A percentile compares a stretch with the other conserved stretches of the same genome.
phyloP scores from a whole-genome alignment of 2,797 vertebrate species.

The Molothrus ater region DNA sequence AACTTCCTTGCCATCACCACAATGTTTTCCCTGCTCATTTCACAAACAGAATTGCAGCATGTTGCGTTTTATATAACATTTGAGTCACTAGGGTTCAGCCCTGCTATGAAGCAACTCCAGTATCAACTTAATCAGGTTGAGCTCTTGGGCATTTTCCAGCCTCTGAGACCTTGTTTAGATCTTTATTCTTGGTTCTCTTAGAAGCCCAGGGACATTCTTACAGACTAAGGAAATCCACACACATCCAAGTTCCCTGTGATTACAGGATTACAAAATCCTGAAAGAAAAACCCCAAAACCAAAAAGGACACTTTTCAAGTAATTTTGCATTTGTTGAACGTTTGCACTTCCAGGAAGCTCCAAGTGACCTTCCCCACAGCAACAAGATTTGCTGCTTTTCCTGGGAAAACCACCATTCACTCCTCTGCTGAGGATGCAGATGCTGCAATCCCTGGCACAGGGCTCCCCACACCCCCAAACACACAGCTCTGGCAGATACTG shows the following conservation, averaged over 20 bases:
- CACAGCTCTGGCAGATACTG: neutral
- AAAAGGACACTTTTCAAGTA: neutral
- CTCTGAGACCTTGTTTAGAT: neutral
- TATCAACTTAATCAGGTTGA: neutral
- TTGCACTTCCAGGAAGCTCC: neutral
- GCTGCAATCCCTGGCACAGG: neutral
- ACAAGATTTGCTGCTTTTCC: neutral
- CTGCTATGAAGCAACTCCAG: neutral
- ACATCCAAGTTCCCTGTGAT: accelerated
- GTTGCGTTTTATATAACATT: neutral
- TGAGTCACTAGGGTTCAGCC: constrained; percentile 8
- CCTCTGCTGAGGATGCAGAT: neutral
- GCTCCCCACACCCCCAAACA: neutral
- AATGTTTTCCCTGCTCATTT: neutral
- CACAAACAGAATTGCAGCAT: neutral
- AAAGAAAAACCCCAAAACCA: neutral
- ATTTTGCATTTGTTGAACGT: neutral
- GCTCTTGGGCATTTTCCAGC: neutral
- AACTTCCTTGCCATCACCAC: neutral
- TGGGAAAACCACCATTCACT: neutral
- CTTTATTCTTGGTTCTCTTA: neutral
- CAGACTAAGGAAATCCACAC: accelerated
- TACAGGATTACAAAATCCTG: neutral
- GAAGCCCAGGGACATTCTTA: neutral
- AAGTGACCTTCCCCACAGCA: neutral